phyloP scores from a whole-genome alignment of 2,797 vertebrate genomes.

The Halcyon chelicuti region DNA sequence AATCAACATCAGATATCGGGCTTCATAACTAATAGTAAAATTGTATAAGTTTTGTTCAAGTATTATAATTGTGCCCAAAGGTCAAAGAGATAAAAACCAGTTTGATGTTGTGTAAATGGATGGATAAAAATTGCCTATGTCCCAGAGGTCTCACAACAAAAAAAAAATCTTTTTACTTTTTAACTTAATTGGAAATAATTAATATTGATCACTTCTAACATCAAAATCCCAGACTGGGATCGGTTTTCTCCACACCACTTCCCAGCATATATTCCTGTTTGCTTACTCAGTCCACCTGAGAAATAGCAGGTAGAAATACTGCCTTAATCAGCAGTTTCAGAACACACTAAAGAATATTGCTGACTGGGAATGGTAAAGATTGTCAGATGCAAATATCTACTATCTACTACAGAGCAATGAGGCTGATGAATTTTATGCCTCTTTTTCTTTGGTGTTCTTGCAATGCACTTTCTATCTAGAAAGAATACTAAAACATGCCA shows the following conservation, averaged over 20 bases:
- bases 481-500: neutral
- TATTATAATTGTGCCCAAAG: conserved; percentile 21
- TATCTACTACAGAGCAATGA: neutral
- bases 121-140: neutral
- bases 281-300: conserved; percentile 43
- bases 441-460: neutral
- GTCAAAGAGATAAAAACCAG: neutral
- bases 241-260: conserved; percentile 24
- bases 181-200: conserved; percentile 52
- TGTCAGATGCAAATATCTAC: conserved; percentile 24
- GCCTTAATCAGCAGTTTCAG: conserved; percentile 43
- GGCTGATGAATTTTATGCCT: neutral
- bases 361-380: neutral
- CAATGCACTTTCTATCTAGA: neutral
- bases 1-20: neutral
- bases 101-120: neutral
- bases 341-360: neutral
- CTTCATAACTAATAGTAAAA: neutral
- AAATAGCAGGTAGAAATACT: conserved; percentile 34
- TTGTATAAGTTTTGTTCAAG: neutral
- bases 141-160: neutral
- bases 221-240: conserved; percentile 18
- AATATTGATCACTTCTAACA: conserved; percentile 52
- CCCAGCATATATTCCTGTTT: neutral
- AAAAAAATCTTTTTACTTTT: neutral